Base-by-base conservation (phyloP, 2,113 vertebrate genomes). In the Epinephelus fuscoguttatus region DNA sequence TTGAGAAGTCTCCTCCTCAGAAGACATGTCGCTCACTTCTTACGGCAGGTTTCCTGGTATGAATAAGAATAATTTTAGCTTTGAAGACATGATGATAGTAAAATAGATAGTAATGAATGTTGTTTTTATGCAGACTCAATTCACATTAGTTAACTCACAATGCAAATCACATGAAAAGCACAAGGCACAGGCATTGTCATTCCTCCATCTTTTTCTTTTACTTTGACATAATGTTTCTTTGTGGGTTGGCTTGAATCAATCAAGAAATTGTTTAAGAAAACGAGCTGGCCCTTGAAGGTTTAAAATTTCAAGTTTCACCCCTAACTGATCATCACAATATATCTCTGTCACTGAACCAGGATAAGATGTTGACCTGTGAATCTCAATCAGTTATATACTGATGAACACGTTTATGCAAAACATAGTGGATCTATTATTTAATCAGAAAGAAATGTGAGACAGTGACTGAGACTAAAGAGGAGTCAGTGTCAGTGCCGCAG, bases 1-100 rank as follows among this genome's bases (percentile, higher is more conserved):
- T 33, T 76, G 70, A 69, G 76, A 80, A 45, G 33, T 63, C 40
- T 91, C 85, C 49, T 91, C 91, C 19, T 82, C 77, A 37, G 76
- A 88, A 2, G 84, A 91, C 93, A 94, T 94, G n/a, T 14, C 74
- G 80, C 68, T 37, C 7, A 56, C 18, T 77, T 85, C 37, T 60
- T 33, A 71, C 17, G 12, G 42, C 7, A 60, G 47, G 52, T 50
- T 49, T 82, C 62, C 82, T 91, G 82, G 25, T 2, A 37, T 37
- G 1, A 74, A 62, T 33, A 47, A 52, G n/a, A 52, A 15, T 13
- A 0, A 17, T 66, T 56, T 62, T 3, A 14, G 52, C 27, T 52
- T 15, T 52, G 6, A 84, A 0, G 47, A 30, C 11, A 50, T 21
- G 11, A 81, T 62, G n/a, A 25, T 27, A 30, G 17, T 11, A 40